Evolutionary conservation across 2,797 vertebrate species (phyloP).

Genomic region (Bovichtus diacanthus): DNA sequence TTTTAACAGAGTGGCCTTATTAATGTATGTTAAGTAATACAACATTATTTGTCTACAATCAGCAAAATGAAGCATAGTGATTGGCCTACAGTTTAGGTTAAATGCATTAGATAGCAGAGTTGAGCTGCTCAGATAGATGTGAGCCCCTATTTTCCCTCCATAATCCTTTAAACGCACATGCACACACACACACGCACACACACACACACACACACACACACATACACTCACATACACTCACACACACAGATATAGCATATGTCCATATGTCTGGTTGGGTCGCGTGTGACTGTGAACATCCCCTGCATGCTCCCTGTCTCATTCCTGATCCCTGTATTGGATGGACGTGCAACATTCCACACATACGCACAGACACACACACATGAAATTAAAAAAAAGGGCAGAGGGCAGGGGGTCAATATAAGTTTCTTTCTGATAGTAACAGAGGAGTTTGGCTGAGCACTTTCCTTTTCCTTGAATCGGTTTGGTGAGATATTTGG

Average conservation of each 20-base stretch:
- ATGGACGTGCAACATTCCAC: constrained; percentile 30
- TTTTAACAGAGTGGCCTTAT: background rate
- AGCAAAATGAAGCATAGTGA: background rate
- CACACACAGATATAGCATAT: constrained; percentile 61
- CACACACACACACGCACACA: constrained; percentile 21
- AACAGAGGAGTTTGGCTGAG: background rate
- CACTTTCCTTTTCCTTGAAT: background rate
- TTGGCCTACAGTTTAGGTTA: background rate
- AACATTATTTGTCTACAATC: background rate
- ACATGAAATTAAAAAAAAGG: background rate
- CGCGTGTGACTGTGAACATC: constrained; percentile 62
- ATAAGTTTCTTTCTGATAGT: background rate
- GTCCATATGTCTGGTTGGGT: constrained; percentile 72
- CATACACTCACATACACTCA: background rate
- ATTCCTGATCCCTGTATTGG: constrained; percentile 58
- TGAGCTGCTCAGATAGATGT: constrained; percentile 14
- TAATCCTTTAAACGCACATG: constrained; percentile 14
- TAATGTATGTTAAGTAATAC: background rate
- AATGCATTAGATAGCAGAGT: constrained; percentile 1
- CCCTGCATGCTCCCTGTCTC: constrained; percentile 58
- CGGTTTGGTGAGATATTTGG: background rate
- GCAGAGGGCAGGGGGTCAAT: background rate
- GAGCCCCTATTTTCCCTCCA: constrained; percentile 16
- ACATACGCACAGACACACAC: constrained; percentile 5
- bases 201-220: constrained; percentile 43